Percentiles rank a stretch among this genome's conserved stretches.
Evolutionary conservation across 2,888 invertebrate species (phyloP).

Genomic region (Priocnemis perturbator): DNA sequence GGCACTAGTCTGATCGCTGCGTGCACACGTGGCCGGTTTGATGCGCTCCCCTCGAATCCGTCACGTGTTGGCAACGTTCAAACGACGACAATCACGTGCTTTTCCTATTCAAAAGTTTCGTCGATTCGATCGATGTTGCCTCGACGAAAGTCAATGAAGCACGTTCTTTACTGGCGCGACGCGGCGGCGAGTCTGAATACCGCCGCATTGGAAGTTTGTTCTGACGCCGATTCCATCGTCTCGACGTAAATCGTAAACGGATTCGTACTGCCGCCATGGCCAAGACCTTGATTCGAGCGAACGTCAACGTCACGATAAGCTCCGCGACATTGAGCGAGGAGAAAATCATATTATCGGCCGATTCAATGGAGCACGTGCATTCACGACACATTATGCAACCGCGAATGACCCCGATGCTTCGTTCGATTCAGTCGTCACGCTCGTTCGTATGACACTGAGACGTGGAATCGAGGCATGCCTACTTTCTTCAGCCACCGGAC

Average conservation of each 20-base stretch:
- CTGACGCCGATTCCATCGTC: not conserved
- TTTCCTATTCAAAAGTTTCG: constrained; percentile 5
- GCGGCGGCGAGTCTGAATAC: too few relatives aligned
- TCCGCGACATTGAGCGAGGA: constrained; percentile 30
- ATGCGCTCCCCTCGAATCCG: constrained; percentile 3
- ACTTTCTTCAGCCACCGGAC: too few relatives aligned
- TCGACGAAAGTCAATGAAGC: too few relatives aligned
- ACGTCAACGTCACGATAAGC: constrained; percentile 36
- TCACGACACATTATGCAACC: constrained; percentile 5
- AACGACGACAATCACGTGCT: constrained; percentile 42
- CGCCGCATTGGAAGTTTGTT: too few relatives aligned
- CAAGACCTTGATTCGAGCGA: constrained; percentile 43
- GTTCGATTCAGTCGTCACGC: too few relatives aligned
- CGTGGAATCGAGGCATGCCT: too few relatives aligned
- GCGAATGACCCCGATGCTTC: not conserved
- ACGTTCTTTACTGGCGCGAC: too few relatives aligned
- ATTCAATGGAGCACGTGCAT: constrained; percentile 22
- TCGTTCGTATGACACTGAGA: too few relatives aligned
- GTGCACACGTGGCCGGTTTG: constrained; percentile 37
- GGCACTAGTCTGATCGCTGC: constrained; percentile 8
- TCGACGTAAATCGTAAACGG: constrained; percentile 40
- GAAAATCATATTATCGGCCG: constrained; percentile 39
- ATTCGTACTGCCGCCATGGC: constrained; percentile 36
- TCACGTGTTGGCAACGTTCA: constrained; percentile 47
- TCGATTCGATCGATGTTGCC: not conserved